These are phyloP conservation scores for Motacilla tschutschensis DNA, from an alignment of 2,113 vertebrate species.

Conservation along the genomic window DNA sequence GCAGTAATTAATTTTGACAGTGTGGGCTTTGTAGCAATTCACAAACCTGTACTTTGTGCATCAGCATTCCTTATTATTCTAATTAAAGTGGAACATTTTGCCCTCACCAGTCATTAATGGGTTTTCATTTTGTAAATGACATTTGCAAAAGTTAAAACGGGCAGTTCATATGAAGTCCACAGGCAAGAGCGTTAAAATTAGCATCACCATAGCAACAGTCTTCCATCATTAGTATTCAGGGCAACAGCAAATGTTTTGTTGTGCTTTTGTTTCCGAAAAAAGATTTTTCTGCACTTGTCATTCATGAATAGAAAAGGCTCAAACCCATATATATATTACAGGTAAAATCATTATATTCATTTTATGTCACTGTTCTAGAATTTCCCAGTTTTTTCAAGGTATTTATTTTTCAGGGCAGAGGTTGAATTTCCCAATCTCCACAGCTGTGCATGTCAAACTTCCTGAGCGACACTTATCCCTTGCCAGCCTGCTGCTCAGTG, in stretches of 20 bases:
- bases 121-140: slow-evolving; percentile 83
- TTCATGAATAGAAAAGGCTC: slow-evolving; percentile 50
- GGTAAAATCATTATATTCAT: slow-evolving; percentile 40
- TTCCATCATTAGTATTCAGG: slow-evolving; percentile 81
- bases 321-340: slow-evolving; percentile 23
- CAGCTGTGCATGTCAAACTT: slow-evolving; percentile 55
- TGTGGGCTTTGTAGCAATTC: slow-evolving; percentile 72
- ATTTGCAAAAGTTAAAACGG: slow-evolving; percentile 84
- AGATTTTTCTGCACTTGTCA: slow-evolving; percentile 43
- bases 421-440: slow-evolving; percentile 52
- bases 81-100: slow-evolving; percentile 83
- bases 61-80: slow-evolving; percentile 83
- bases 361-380: not conserved
- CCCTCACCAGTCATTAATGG: slow-evolving; percentile 83
- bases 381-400: not conserved
- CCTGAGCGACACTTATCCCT: slow-evolving; percentile 48
- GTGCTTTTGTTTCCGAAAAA: slow-evolving; percentile 73
- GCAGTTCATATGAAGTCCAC: slow-evolving; percentile 82
- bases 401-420: slow-evolving; percentile 34
- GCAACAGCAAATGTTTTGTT: slow-evolving; percentile 77
- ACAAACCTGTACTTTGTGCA: slow-evolving; percentile 81
- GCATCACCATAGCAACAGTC: slow-evolving; percentile 81
- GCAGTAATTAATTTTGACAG: slow-evolving; percentile 79
- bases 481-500: slow-evolving; percentile 51
- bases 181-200: slow-evolving; percentile 83